Base-by-base conservation (phyloP, 2,888 invertebrate species). In the Stenoptilia bipunctidactyla region DNA sequence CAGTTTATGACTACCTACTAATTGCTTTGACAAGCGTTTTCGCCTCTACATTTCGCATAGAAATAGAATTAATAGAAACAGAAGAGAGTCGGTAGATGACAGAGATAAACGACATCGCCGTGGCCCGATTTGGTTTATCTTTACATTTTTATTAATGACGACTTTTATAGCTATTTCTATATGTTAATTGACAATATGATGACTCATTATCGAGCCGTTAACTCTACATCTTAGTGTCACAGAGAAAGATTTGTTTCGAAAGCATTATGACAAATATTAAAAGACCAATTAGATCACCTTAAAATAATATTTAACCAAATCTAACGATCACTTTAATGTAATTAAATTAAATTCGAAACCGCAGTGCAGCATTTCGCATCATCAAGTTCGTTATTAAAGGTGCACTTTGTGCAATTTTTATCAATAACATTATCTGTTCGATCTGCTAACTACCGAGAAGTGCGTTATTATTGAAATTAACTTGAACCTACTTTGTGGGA, bases 121-220 rank as follows among this genome's bases (percentile, higher is more conserved):
- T 30, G 10, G 12, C 30, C 30, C 10, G 30, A 12, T 30, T 30
- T 30, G 4, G 9, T 30, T 30, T 6, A 25, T 6, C 5, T 25
- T 25, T 6, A 25, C 25, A 25, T 25, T 25, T 25, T 25, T 25
- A 25, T 30, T 30, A 30, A 8, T 3, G 30, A 9, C 30, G 30
- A 30, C 4, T 30, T 25, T 30, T 30, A 30, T 30, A 12, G 30
- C 30, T 8, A 30, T 30, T 30, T 30, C 30, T 30, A 30, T 12
- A 30, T 30, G 30, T 30, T 30, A 30, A 30, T 30, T 30, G 6
- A 30, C n/a, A 30, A 30, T 12, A 30, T 30, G n/a, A 30, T 30
- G 30, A 30, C 30, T 30, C 30, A 30, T 30, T 30, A 30, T 30
- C 30, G n/a, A n/a, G n/a, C n/a, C n/a, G n/a, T n/a, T n/a, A n/a